Evolutionary conservation across 2,113 vertebrate species (phyloP), one percentile per base, ranked within the genome.

Genomic region (Cairina moschata): DNA sequence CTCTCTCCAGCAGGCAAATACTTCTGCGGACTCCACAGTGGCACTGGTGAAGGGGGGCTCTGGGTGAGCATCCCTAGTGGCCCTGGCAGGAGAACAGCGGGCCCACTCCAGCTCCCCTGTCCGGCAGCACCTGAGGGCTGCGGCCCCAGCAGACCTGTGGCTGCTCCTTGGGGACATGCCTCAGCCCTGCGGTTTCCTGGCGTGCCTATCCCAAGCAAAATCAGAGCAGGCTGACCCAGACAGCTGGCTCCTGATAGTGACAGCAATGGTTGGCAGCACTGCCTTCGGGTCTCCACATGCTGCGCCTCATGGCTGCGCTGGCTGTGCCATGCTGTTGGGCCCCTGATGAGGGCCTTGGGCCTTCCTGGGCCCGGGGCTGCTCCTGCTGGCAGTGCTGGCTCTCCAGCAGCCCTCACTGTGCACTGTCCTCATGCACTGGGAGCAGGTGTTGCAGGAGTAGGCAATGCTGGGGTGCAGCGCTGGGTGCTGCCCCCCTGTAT

Each of bases 351-450:
- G 29, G 50, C 4, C 56, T 55, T 40, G 1, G 2, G 28, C 66
- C 18, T 36, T 52, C 73, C 59, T 55, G 48, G 21, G n/a, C 32
- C 23, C 52, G 15, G 13, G 32, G 5, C 46, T n/a, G 22, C 44
- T 26, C 5, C 46, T 22, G 5, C 3, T 1, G 6, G 78, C 1
- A 46, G 3, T 0, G 15, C 10, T 13, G 59, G 10, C 7, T 65
- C 58, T 56, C 10, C 63, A 13, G 59, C 12, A 16, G 36, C 46
- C 46, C 21, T 22, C 46, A 48, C 46, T 22, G 46, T 21, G 46
- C 46, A 48, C 20, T 48, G 46, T 48, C 46, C 20, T 48, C 20
- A 20, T 48, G 46, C 46, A 48, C 20, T 48, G 46, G 46, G 65
- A 44, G 34, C 44, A 29, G 65, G 56, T 21, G 75, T 31, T 5